A percentile compares a stretch with the other conserved stretches of the same genome.
These are phyloP conservation scores for Dorcus parallelipipedus DNA, from an alignment of 2,888 invertebrate genomes.

Conservation along the genomic window DNA sequence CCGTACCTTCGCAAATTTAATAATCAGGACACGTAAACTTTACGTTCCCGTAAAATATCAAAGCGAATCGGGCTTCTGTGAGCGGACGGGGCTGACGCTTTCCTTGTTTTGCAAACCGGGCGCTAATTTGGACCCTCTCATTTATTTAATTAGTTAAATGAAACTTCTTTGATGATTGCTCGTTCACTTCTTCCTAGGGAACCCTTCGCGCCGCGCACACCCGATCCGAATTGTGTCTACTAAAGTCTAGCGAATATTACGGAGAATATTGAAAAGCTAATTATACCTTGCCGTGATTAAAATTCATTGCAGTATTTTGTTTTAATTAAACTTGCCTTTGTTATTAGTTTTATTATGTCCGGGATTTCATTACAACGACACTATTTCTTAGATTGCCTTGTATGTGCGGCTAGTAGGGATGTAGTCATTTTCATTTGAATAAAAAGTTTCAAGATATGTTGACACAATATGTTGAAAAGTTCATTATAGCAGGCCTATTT, in stretches of 20 bases:
- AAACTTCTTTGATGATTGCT: conserved; percentile 40
- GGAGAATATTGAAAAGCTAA: conserved; percentile 34
- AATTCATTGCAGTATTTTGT: conserved; percentile 22
- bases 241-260: conserved; percentile 29
- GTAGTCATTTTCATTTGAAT: too few species aligned
- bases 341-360: too few species aligned
- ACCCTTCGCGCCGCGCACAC: conserved; percentile 7
- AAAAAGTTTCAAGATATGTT: too few species aligned
- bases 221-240: conserved; percentile 26
- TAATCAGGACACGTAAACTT: conserved; percentile 39
- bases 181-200: conserved; percentile 25
- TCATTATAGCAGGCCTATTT: too few species aligned
- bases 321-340: conserved; percentile 13
- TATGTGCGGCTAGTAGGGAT: too few species aligned
- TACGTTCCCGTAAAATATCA: conserved; percentile 33
- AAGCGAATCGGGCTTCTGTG: conserved; percentile 28
- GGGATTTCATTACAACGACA: too few species aligned
- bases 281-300: conserved; percentile 32
- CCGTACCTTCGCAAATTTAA: conserved; percentile 36
- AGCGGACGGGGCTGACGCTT: conserved; percentile 24
- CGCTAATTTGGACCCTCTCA: conserved; percentile 41
- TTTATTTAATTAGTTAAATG: conserved; percentile 43
- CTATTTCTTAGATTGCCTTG: too few species aligned
- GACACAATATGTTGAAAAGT: too few species aligned
- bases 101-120: conserved; percentile 39